These are phyloP conservation scores for Halichondria panicea DNA, from an alignment of 37 sponge, comb jelly and placozoan species.

Conservation along the genomic window DNA sequence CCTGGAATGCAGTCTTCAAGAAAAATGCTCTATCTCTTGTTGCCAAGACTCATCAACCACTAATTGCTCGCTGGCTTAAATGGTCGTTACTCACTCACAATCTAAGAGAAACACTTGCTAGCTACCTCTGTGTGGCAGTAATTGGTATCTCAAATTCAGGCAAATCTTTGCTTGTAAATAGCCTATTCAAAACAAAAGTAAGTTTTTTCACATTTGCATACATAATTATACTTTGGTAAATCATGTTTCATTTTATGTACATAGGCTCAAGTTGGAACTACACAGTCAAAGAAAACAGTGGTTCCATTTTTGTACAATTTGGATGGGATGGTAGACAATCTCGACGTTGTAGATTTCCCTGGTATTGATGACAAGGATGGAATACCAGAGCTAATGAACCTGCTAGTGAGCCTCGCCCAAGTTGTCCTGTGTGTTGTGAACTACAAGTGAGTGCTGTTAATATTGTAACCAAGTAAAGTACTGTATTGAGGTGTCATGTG, in stretches of 20 bases:
- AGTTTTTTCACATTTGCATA: neutral
- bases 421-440: constrained; percentile 55
- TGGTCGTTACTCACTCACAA: constrained; percentile 43
- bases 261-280: constrained; percentile 34
- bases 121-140: constrained; percentile 42
- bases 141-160: constrained; percentile 54
- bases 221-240: neutral
- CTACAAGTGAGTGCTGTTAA: constrained; percentile 50
- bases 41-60: constrained; percentile 9
- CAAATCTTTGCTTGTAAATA: constrained; percentile 43
- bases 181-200: constrained; percentile 40
- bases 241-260: neutral
- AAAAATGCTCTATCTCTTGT: constrained; percentile 44
- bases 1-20: constrained; percentile 45
- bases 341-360: constrained; percentile 68
- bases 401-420: constrained; percentile 40
- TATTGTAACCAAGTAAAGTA: neutral
- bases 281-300: constrained; percentile 44
- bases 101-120: constrained; percentile 52
- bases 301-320: constrained; percentile 60
- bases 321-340: constrained; percentile 17
- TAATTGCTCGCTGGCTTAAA: constrained; percentile 67
- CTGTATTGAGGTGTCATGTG: neutral
- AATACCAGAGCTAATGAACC: constrained; percentile 27
- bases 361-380: constrained; percentile 56